Evolutionary conservation across 2,888 invertebrate genomes (phyloP), one percentile per base, ranked within the genome.

Genomic region (Drosophila paucipuncta): DNA sequence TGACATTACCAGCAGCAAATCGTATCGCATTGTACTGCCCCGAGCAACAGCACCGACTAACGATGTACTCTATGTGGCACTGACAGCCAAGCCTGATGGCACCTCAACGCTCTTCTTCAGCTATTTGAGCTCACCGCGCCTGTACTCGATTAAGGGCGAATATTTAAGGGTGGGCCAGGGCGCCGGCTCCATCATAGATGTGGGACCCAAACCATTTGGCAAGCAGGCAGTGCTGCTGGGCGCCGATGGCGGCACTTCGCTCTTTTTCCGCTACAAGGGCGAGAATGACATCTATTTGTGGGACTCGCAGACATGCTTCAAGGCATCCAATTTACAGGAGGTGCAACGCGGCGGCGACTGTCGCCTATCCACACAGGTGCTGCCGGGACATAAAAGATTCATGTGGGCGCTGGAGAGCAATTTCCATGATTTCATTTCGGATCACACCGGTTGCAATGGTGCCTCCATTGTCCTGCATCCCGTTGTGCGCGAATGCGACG

Each of bases 361-460:
- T 82, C 94, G 95, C 41, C 92, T 95, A 54, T 94, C 95, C 39
- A 96, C 96, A 0, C 95, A 95, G 82, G 95, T 94, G 31, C 93
- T 95, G 35, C 94, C 95, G 0, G 95, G 95, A 10, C 94, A 94
- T 83, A 95, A 94, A 90, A 94, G 94, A 35, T 93, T 94, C 55
- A 95, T 95, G 94, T 95, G 96, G 95, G 94, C 94, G 16, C 92
- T 96, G 77, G 96, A 95, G 87, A 95, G 95, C 82, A 96, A 96
- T 91, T 95, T 96, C 94, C 95, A 95, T 62, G 95, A 96, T 91
- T 96, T 94, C 85, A 94, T 95, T 76, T 92, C 94, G 6, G 94
- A 95, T 76, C 94, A 94, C 39, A 94, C 94, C 43, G 95, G 95
- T 53, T 95, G 95, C 87, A 93, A 94, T 70, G 95, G 95, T n/a